Base-by-base conservation (phyloP, 2,888 invertebrate genomes). In the Plemyria rubiginata region DNA sequence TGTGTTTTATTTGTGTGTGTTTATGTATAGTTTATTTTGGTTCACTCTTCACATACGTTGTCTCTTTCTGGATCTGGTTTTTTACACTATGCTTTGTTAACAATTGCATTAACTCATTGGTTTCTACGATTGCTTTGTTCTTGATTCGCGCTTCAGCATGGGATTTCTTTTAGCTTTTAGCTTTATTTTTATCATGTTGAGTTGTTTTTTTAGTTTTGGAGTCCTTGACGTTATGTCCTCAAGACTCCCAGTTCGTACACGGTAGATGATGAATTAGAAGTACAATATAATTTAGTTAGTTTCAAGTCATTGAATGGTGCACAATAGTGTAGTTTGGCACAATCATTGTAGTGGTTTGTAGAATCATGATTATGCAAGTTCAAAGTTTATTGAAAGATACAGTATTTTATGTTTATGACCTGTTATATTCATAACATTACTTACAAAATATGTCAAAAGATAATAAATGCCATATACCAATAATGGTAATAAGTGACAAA, bases 191-290 rank as follows among this genome's bases (percentile, higher is more conserved):
- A 63, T 48, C 64, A 46, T 65, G 58, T 29, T 53, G 11, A 56
- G 59, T 60, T 57, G 12, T 52, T 58, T 45, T 64, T 64, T 60
- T 62, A 13, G 22, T 56, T 70, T 70, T 69, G 83, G 86, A 87
- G 86, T 88, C 86, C 69, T 82, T 90, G 90, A 87, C 81, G 71
- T 89, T 91, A 88, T 90, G 90, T 82, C 87, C 90, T 84, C 88
- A 86, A 67, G 83, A 70, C 86, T 90, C 90, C 88, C 89, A 73
- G 70, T 62, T 54, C 70, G 15, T n/a, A 54, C 60, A 57, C 53
- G 16, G 60, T 63, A 63, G 50, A 50, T 62, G 13, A 29, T 22
- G 22, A 32, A 38, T 52, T 13, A 12, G 38, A 54, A 29, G 54
- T 12, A 43, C 13, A 40, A 38, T 45, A 43, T 58, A 50, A 22